A percentile compares a stretch with the other conserved stretches of the same genome.
phyloP scores from a whole-genome alignment of 2,888 invertebrate genomes.

The Tricholauxania praeusta region DNA sequence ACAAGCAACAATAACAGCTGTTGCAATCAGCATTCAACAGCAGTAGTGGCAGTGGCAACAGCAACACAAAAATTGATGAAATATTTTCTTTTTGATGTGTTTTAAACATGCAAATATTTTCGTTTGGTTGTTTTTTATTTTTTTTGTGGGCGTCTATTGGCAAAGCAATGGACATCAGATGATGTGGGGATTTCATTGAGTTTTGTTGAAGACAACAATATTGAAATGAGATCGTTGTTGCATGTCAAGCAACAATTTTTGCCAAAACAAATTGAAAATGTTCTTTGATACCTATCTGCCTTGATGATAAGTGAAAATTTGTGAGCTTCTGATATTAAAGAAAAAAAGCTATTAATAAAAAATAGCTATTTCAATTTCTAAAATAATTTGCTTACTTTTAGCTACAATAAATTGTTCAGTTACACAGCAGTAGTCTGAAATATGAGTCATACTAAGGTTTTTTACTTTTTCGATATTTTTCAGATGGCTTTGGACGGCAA shows the following conservation, averaged over 20 bases:
- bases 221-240: constrained; percentile 46
- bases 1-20: not conserved
- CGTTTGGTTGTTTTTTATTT: not conserved
- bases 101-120: constrained; percentile 12
- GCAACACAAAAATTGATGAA: not conserved
- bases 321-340: no score
- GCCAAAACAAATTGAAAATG: constrained; percentile 38
- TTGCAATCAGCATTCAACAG: not conserved
- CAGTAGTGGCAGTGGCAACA: not conserved
- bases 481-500: constrained; percentile 74
- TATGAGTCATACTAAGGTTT: constrained; percentile 8
- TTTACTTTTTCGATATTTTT: constrained; percentile 45
- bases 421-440: not conserved
- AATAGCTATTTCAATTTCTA: no score
- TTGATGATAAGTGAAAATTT: no score
- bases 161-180: no score
- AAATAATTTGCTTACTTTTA: no score
- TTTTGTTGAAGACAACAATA: not conserved
- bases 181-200: not conserved
- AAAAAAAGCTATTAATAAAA: no score
- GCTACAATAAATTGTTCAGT: no score
- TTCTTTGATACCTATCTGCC: no score
- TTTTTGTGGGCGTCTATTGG: no score
- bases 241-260: constrained; percentile 61
- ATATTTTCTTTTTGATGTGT: not conserved